Evolutionary conservation across 2,113 vertebrate species (phyloP), one percentile per base, ranked within the genome.

Genomic region (Eulemur macaco): DNA sequence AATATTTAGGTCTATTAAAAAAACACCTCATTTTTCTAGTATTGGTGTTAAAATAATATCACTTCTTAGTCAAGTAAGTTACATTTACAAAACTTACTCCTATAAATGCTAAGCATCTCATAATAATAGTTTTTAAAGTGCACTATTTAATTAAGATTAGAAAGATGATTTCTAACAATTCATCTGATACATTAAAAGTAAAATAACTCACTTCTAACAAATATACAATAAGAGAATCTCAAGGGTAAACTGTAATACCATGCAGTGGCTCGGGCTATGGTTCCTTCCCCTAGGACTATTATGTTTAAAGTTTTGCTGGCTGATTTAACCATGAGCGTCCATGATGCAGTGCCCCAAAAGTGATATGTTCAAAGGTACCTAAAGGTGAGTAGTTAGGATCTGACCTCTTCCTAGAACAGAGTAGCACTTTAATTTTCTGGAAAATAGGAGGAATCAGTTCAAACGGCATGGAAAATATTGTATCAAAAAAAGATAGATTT

Each of bases 81-180:
- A 71, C 39, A 58, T 52, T 50, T 29, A 90, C 18, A 54, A 54
- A 42, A n/a, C 1, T 45, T 54, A 54, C 5, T 52, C 25, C 17
- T 23, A 52, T 34, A 87, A 91, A 81, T 34, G 60, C 3, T 77
- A 71, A n/a, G 56, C 25, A n/a, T 54, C 37, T 92, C 34, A 34
- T 73, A 76, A 85, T 34, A 45, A 88, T 8, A 66, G 45, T 60
- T 60, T 76, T 91, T 64, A 54, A 82, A 74, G 12, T 17, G 31
- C 37, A 69, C 8, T 23, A 23, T 86, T 93, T 88, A 45, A 86
- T 63, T 64, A 73, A 66, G 31, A 64, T 64, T 91, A 54, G 82
- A 90, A 86, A 81, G 6, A 17, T 42, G 6, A 68, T 64, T 96
- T 94, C 45, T 56, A 63, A 76, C 0, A 45, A 56, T 31, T 1